A percentile compares a stretch with the other conserved stretches of the same genome.
Conservation (phyloP, 2,797 vertebrate genomes). For the Toxotes lorentzi region DNA sequence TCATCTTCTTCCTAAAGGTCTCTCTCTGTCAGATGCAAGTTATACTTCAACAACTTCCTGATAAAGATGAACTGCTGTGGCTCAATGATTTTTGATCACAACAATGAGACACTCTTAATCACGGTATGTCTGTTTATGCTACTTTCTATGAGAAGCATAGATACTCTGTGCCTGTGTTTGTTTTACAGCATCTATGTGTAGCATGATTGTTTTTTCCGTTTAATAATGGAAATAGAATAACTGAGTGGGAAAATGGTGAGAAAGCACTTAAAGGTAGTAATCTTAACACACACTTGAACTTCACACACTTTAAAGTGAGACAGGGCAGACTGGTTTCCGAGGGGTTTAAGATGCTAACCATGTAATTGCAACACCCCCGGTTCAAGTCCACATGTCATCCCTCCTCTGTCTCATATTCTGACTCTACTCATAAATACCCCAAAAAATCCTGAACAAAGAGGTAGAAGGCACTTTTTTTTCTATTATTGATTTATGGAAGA, state of each 20-base stretch:
- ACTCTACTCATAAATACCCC: neutral
- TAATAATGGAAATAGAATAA: neutral
- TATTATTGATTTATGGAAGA: neutral
- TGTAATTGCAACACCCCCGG: too few species aligned
- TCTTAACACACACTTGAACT: too few species aligned
- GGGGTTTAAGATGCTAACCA: neutral
- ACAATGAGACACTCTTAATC: constrained; percentile 76
- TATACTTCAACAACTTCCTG: constrained; percentile 82
- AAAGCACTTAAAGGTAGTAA: too few species aligned
- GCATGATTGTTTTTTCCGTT: neutral
- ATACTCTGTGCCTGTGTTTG: neutral
- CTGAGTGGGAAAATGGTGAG: neutral
- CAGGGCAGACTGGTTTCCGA: neutral
- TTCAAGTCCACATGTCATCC: neutral
- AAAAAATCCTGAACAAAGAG: neutral
- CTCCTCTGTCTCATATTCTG: neutral
- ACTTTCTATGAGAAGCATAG: neutral
- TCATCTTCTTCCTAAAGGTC: constrained; percentile 45
- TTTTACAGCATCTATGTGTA: neutral
- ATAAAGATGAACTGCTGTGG: constrained; percentile 80
- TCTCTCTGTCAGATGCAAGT: constrained; percentile 79
- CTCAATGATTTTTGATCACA: constrained; percentile 82
- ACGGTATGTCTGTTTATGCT: constrained; percentile 28
- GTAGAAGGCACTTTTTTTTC: neutral
- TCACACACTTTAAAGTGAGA: neutral